Evolutionary conservation across 2,888 invertebrate genomes (phyloP).

Genomic region (Acleris holmiana): DNA sequence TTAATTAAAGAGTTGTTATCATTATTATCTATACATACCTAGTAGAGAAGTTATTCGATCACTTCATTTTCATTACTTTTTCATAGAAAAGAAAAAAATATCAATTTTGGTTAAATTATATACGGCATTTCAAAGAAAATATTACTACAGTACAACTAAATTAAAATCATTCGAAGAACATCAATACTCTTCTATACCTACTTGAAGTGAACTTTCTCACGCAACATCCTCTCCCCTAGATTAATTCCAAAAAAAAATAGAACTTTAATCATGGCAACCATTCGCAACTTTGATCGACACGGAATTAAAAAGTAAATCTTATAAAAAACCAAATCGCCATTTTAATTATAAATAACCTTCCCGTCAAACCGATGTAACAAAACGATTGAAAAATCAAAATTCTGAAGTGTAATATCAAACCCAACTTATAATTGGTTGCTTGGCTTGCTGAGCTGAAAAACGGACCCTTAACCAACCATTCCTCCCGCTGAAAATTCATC

Average conservation of each 20-base stretch:
- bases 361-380: slow-evolving; percentile 72
- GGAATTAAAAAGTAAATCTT: slow-evolving; percentile 58
- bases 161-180: neutral
- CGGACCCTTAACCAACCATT: slow-evolving; percentile 47
- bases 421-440: slow-evolving; percentile 79
- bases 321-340: slow-evolving; percentile 68
- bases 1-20: too few species aligned
- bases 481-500: slow-evolving; percentile 39
- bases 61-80: too few species aligned
- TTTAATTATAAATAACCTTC: slow-evolving; percentile 78
- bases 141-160: too few species aligned
- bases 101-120: too few species aligned
- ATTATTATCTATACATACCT: too few species aligned
- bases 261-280: slow-evolving; percentile 35
- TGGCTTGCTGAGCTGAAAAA: slow-evolving; percentile 49
- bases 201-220: neutral
- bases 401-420: slow-evolving; percentile 79
- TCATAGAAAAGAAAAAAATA: too few species aligned
- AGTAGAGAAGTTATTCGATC: too few species aligned
- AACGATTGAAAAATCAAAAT: slow-evolving; percentile 80
- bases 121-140: too few species aligned
- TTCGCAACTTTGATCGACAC: slow-evolving; percentile 68
- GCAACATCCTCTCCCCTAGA: slow-evolving; percentile 2
- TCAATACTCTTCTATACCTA: neutral
- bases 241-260: slow-evolving; percentile 27